A percentile compares a stretch with the other conserved stretches of the same genome.
phyloP scores from a whole-genome alignment of 2,113 vertebrate genomes.

The Tinamus guttatus region DNA sequence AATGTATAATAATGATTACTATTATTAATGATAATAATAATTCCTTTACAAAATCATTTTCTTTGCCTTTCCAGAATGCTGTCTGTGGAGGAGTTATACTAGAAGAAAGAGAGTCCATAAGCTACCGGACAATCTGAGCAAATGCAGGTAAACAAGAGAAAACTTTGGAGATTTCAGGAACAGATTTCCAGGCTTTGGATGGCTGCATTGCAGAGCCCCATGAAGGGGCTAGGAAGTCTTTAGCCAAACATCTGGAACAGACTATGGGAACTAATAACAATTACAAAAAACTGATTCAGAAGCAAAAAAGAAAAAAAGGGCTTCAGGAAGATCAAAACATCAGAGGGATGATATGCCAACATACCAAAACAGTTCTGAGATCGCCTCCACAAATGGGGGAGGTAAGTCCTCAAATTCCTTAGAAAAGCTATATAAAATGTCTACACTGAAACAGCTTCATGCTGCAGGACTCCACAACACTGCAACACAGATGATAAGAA shows the following conservation, averaged over 20 bases:
- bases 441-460: not conserved
- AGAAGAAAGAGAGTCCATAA: not conserved
- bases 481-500: not conserved
- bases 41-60: not conserved
- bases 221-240: not conserved
- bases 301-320: not conserved
- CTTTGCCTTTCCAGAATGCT: not conserved
- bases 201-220: not conserved
- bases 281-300: not conserved
- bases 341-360: not conserved
- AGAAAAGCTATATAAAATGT: not conserved
- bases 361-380: not conserved
- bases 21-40: not conserved
- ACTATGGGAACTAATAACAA: not conserved
- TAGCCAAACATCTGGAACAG: not conserved
- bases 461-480: not conserved
- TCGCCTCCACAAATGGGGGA: not conserved
- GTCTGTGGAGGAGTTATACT: not conserved
- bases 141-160: not conserved
- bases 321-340: not conserved
- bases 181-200: not conserved
- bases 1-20: not conserved
- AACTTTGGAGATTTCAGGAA: not conserved
- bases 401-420: not conserved
- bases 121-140: not conserved